A percentile compares a stretch with the other conserved stretches of the same genome.
These are phyloP conservation scores for Lasaia peninsularis DNA, from an alignment of 1,140 invertebrate genomes.

Conservation along the genomic window DNA sequence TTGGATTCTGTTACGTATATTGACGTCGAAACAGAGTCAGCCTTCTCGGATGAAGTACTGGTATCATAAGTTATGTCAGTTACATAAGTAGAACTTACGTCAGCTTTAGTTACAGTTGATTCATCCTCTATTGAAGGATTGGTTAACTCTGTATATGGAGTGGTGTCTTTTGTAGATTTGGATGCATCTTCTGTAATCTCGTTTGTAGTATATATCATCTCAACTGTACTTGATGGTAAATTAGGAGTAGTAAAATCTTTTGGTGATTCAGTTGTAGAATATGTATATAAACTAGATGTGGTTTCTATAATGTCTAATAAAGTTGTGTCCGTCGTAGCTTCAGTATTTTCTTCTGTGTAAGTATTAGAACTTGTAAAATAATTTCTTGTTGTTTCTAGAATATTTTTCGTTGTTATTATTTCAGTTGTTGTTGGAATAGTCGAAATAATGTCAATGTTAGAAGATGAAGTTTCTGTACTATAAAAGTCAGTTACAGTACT, in stretches of 20 bases:
- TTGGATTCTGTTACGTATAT: background rate
- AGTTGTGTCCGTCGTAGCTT: background rate
- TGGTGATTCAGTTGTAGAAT: background rate
- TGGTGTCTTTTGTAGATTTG: too few relatives aligned
- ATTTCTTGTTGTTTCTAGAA: background rate
- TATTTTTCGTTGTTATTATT: background rate
- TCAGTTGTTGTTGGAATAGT: background rate
- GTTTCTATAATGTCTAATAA: background rate
- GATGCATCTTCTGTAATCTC: too few relatives aligned
- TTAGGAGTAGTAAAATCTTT: background rate
- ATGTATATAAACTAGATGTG: background rate
- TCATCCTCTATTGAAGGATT: background rate
- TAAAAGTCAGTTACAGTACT: background rate
- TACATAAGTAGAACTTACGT: background rate
- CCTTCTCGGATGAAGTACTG: background rate
- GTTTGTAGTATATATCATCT: background rate
- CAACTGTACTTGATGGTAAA: background rate
- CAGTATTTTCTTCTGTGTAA: background rate
- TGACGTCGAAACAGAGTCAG: background rate
- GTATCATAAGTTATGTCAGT: background rate
- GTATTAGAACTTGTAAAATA: background rate
- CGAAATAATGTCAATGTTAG: background rate
- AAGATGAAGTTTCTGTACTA: background rate
- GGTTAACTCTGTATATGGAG: background rate
- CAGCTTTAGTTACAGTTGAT: background rate